Conservation (phyloP, 1,140 invertebrate species). For the Cheumatopsyche charites region DNA sequence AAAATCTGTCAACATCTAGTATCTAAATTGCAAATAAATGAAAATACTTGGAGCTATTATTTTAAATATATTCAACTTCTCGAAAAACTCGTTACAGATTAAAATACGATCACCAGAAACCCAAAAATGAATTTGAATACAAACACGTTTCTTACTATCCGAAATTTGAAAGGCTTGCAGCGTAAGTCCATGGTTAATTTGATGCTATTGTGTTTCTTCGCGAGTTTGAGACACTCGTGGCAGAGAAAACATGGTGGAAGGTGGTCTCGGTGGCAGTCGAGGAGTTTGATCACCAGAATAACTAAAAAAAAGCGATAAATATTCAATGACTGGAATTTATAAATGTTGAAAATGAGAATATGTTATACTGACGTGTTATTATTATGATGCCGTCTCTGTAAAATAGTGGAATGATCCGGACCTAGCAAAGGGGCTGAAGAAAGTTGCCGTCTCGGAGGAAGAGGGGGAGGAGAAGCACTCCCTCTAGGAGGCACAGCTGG, state of each 20-base stretch:
- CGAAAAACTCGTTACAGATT: neutral
- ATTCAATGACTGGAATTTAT: no score
- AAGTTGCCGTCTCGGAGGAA: constrained; percentile 52
- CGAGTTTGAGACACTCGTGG: constrained; percentile 43
- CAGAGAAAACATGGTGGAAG: constrained; percentile 48
- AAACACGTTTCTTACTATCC: no score
- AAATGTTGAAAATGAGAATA: no score
- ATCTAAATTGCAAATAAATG: neutral
- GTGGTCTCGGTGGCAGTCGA: constrained; percentile 55
- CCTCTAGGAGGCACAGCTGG: constrained; percentile 42
- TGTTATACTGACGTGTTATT: constrained; percentile 6
- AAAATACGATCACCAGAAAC: neutral
- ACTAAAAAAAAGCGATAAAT: constrained; percentile 31
- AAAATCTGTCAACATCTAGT: neutral
- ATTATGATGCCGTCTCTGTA: constrained; percentile 53
- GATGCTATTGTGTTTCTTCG: constrained; percentile 44
- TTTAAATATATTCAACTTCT: neutral
- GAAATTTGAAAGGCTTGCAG: neutral
- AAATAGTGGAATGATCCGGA: constrained; percentile 55
- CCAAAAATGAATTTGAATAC: neutral
- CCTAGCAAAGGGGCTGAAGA: constrained; percentile 53
- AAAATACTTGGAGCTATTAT: neutral
- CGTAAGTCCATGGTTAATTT: neutral
- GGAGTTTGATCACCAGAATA: constrained; percentile 49
- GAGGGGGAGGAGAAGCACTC: constrained; percentile 42